Evolutionary conservation across 2,113 vertebrate genomes (phyloP).

Genomic region (Trinectes maculatus): DNA sequence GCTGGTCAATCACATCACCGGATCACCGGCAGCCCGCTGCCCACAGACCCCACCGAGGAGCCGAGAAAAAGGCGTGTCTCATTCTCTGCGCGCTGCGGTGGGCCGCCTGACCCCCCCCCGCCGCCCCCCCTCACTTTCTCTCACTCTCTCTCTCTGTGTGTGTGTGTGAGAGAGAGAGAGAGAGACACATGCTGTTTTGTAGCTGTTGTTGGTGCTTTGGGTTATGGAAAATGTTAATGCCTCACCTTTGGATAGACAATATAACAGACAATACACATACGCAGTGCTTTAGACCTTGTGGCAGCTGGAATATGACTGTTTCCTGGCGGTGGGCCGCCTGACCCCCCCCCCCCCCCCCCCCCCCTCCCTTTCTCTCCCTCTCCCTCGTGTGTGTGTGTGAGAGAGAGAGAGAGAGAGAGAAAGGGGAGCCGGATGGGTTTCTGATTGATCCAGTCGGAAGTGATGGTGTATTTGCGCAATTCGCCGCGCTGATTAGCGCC

Average conservation of each 20-base stretch:
- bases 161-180: conserved; percentile 21
- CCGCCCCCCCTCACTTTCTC: no score
- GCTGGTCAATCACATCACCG: conserved; percentile 82
- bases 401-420: conserved; percentile 4
- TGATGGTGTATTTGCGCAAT: conserved; percentile 10
- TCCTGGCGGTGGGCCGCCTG: conserved; percentile 53
- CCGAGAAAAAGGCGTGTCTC: conserved; percentile 77
- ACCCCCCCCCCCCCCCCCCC: no score
- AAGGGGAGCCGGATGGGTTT: neutral
- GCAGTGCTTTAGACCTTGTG: neutral
- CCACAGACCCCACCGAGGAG: conserved; percentile 73
- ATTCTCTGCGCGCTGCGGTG: conserved; percentile 59
- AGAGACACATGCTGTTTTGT: neutral
- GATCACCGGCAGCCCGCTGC: conserved; percentile 76
- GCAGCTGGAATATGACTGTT: neutral
- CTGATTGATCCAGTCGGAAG: conserved; percentile 6
- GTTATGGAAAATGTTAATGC: neutral
- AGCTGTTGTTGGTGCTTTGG: neutral
- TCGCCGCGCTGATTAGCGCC: conserved; percentile 3
- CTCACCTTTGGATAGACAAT: neutral
- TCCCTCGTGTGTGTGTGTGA: conserved; percentile 20
- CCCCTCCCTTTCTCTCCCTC: no score
- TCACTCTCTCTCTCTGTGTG: conserved; percentile 28
- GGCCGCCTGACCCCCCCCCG: no score
- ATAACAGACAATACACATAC: neutral